Percentiles rank a stretch among this genome's conserved stretches.
phyloP scores from a whole-genome alignment of 2,113 vertebrate genomes.

The Oncorhynchus tshawytscha region DNA sequence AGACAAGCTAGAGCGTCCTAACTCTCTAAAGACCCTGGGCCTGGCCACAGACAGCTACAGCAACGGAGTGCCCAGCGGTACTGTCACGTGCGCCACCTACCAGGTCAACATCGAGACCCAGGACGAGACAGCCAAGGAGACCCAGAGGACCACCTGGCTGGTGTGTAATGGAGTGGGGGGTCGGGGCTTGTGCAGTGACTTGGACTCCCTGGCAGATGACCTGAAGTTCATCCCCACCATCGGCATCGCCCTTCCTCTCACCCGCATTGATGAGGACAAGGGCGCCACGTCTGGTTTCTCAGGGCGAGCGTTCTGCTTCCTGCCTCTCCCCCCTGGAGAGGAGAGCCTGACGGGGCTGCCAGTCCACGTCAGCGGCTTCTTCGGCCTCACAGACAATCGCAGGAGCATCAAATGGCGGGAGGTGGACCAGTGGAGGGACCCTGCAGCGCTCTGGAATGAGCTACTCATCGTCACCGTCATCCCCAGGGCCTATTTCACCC shows the following conservation, averaged over 20 bases:
- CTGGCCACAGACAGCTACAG: constrained; percentile 86
- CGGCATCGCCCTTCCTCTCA: constrained; percentile 88
- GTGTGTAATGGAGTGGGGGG: constrained; percentile 94
- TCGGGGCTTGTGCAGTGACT: constrained; percentile 84
- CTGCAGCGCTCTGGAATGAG: constrained; percentile 95
- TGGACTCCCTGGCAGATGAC: constrained; percentile 92
- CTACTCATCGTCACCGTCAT: constrained; percentile 86
- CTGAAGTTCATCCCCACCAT: constrained; percentile 92
- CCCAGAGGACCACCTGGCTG: constrained; percentile 87
- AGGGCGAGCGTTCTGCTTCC: constrained; percentile 95
- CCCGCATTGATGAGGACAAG: constrained; percentile 65
- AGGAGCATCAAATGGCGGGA: constrained; percentile 98
- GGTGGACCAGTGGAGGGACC: constrained; percentile 96
- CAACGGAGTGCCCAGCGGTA: constrained; percentile 79
- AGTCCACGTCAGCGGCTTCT: constrained; percentile 97
- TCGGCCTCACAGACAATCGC: constrained; percentile 96
- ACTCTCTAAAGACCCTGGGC: constrained; percentile 83
- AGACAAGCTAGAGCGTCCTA: constrained; percentile 81
- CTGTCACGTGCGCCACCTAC: constrained; percentile 89
- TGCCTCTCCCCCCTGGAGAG: constrained; percentile 92
- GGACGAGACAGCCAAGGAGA: constrained; percentile 82
- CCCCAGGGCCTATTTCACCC: constrained; percentile 86
- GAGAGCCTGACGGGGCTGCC: constrained; percentile 95
- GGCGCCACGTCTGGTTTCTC: constrained; percentile 83
- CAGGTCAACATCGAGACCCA: constrained; percentile 85